Evolutionary conservation across 2,888 invertebrate genomes (phyloP).

Genomic region (Drosophila austrosaltans): DNA sequence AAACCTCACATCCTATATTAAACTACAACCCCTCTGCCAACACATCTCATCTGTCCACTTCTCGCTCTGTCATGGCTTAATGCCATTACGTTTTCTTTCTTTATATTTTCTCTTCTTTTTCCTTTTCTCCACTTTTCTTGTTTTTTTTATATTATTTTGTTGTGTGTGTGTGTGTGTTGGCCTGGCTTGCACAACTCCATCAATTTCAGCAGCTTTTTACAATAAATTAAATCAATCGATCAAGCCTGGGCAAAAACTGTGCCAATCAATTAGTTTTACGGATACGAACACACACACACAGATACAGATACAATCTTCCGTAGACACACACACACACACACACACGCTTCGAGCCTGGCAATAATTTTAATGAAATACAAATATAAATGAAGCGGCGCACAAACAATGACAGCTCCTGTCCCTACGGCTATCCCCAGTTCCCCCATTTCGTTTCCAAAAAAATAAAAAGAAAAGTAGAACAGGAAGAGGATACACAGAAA

Average conservation of each 20-base stretch:
- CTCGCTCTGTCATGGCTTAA: slow-evolving; percentile 65
- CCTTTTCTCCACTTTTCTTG: not conserved
- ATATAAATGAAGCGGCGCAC: slow-evolving; percentile 69
- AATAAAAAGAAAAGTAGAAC: not conserved
- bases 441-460: not conserved
- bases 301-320: slow-evolving; percentile 11
- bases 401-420: slow-evolving; percentile 62
- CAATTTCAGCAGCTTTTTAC: slow-evolving; percentile 75
- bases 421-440: not conserved
- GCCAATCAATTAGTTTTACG: slow-evolving; percentile 73
- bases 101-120: slow-evolving; percentile 17
- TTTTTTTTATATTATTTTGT: not conserved
- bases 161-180: slow-evolving; percentile 11
- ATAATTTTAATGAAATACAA: slow-evolving; percentile 79
- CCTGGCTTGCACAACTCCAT: slow-evolving; percentile 57
- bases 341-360: slow-evolving; percentile 34
- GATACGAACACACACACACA: slow-evolving; percentile 19
- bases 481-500: slow-evolving; percentile 1
- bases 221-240: slow-evolving; percentile 77
- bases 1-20: not conserved
- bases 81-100: slow-evolving; percentile 68
- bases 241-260: slow-evolving; percentile 70
- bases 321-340: slow-evolving; percentile 24
- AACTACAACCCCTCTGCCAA: not conserved
- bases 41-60: slow-evolving; percentile 28